Percentiles rank a stretch among this genome's conserved stretches.
Evolutionary conservation across 2,797 vertebrate genomes (phyloP).

Genomic region (Alauda arvensis): DNA sequence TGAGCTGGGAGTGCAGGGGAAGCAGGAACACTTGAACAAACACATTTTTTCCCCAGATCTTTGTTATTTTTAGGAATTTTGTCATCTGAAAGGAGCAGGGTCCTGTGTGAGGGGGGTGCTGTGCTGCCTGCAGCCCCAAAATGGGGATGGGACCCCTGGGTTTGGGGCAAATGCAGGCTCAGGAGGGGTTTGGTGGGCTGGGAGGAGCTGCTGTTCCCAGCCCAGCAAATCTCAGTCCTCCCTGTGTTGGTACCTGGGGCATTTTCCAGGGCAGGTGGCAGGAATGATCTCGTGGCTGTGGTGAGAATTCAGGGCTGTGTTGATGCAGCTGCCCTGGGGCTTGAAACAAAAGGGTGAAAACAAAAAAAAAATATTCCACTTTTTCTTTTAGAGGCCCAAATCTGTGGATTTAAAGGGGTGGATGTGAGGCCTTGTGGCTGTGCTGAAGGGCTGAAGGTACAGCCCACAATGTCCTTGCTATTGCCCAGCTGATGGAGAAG

Average conservation of each 20-base stretch:
- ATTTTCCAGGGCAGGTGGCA: background rate
- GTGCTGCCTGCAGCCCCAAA: background rate
- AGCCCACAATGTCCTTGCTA: background rate
- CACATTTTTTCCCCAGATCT: background rate
- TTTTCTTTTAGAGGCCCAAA: background rate
- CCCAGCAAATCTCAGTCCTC: background rate
- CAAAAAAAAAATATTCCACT: background rate
- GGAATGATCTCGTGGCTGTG: background rate
- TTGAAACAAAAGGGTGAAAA: background rate
- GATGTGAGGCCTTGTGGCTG: background rate
- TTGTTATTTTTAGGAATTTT: background rate
- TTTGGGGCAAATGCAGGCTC: background rate
- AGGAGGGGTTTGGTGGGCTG: background rate
- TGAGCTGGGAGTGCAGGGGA: background rate
- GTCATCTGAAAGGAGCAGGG: background rate
- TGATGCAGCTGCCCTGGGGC: background rate
- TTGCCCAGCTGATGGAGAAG: background rate
- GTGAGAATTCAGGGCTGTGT: background rate
- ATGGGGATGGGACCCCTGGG: rapidly evolving
- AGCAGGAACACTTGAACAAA: background rate
- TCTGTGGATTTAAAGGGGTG: background rate
- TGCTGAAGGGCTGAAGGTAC: background rate
- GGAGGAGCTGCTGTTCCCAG: background rate
- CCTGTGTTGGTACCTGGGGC: background rate
- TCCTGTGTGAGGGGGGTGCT: background rate